Evolutionary conservation across 2,888 invertebrate species (phyloP).

Genomic region (Ametastegia equiseti): DNA sequence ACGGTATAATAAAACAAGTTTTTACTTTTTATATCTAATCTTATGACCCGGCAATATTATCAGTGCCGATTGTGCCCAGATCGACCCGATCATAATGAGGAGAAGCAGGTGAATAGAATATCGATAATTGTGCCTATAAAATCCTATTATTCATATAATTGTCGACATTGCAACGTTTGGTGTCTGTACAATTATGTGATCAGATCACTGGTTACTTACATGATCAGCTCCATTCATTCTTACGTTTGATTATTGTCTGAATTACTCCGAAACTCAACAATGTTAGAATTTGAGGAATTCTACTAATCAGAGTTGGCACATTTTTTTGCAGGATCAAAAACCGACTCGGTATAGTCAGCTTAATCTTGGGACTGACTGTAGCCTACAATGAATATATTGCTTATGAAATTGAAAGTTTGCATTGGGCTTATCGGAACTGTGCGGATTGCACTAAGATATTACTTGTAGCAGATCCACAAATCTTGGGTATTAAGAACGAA

Average conservation of each 20-base stretch:
- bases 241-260: too few relatives aligned
- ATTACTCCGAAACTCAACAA: neutral
- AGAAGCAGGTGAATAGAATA: conserved; percentile 36
- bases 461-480: conserved; percentile 94
- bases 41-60: neutral
- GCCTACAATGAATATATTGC: conserved; percentile 80
- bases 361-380: conserved; percentile 62
- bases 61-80: neutral
- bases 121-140: neutral
- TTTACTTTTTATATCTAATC: neutral
- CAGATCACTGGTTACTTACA: neutral
- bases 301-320: neutral
- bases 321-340: conserved; percentile 61
- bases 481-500: conserved; percentile 90
- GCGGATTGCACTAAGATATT: conserved; percentile 82
- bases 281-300: neutral
- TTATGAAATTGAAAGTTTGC: conserved; percentile 77
- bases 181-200: neutral
- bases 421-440: conserved; percentile 76
- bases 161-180: neutral
- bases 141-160: neutral
- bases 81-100: neutral
- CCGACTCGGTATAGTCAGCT: conserved; percentile 59
- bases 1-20: neutral
- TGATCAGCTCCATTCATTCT: too few relatives aligned